phyloP scores from a whole-genome alignment of 2,113 vertebrate genomes.

The Melanocharis versteri region DNA sequence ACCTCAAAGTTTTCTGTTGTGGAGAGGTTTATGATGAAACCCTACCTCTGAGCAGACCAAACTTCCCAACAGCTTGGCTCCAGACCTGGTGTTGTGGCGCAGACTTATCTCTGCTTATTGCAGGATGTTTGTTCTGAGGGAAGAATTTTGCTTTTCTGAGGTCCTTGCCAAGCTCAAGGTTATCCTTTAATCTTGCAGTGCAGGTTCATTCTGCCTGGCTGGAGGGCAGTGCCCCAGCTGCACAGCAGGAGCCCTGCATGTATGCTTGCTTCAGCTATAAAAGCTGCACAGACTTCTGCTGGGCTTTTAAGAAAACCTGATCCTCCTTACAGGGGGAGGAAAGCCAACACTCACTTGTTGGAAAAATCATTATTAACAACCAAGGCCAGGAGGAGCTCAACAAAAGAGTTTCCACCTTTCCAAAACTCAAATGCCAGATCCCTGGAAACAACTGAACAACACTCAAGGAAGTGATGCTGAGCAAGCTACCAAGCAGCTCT shows the following conservation, averaged over 20 bases:
- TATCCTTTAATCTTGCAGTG: not conserved
- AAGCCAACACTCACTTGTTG: not conserved
- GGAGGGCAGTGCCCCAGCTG: not conserved
- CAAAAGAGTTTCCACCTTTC: not conserved
- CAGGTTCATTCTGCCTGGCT: not conserved
- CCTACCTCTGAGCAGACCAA: not conserved
- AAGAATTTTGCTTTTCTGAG: not conserved
- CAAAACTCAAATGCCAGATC: not conserved
- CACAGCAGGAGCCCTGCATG: not conserved
- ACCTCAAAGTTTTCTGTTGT: not conserved
- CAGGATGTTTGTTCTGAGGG: not conserved
- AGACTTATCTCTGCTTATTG: not conserved
- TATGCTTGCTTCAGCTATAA: not conserved
- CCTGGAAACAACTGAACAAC: not conserved
- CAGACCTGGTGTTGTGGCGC: not conserved
- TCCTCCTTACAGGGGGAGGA: not conserved
- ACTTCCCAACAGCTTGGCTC: not conserved
- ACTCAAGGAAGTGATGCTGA: not conserved
- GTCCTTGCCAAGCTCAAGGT: accelerated
- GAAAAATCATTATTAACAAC: not conserved
- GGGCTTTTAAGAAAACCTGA: not conserved
- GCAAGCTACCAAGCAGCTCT: not conserved
- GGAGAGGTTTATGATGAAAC: not conserved
- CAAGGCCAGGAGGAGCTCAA: not conserved
- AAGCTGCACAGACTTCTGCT: not conserved